These are phyloP conservation scores for Euzophera pinguis DNA, from an alignment of 2,888 invertebrate species.

Conservation along the genomic window DNA sequence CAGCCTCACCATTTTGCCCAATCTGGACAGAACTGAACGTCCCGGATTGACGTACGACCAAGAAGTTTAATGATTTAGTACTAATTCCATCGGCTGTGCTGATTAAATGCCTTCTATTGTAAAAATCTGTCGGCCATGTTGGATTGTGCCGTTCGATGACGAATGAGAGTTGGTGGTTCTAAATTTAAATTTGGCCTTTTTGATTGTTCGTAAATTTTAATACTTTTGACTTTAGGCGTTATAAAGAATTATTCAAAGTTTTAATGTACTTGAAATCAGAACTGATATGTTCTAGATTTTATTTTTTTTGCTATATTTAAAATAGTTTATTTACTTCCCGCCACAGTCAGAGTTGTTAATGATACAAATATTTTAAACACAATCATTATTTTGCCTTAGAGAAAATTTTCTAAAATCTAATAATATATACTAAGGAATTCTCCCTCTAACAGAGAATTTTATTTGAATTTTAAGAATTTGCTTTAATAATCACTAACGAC, in stretches of 20 bases:
- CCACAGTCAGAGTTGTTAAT: too few species aligned
- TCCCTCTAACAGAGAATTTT: too few species aligned
- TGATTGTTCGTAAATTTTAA: neutral
- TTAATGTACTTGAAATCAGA: neutral
- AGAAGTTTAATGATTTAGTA: slow-evolving; percentile 26
- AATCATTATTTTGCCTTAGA: too few species aligned
- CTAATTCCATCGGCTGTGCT: slow-evolving; percentile 33
- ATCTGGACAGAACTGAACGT: slow-evolving; percentile 85
- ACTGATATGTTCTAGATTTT: neutral
- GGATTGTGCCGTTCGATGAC: slow-evolving; percentile 20
- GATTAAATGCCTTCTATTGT: slow-evolving; percentile 40
- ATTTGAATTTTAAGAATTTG: too few species aligned
- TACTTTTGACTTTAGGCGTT: neutral
- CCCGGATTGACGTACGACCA: slow-evolving; percentile 59
- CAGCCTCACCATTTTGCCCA: slow-evolving; percentile 86
- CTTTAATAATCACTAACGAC: too few species aligned
- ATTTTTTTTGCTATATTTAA: neutral
- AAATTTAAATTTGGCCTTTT: slow-evolving; percentile 13
- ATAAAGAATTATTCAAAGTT: neutral
- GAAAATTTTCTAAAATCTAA: too few species aligned
- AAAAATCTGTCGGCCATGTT: slow-evolving; percentile 39
- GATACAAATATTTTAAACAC: too few species aligned
- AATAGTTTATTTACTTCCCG: neutral
- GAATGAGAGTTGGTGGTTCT: slow-evolving; percentile 14
- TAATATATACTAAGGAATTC: too few species aligned